phyloP scores from a whole-genome alignment of 2,797 vertebrate genomes.

The Neostethus bicornis region DNA sequence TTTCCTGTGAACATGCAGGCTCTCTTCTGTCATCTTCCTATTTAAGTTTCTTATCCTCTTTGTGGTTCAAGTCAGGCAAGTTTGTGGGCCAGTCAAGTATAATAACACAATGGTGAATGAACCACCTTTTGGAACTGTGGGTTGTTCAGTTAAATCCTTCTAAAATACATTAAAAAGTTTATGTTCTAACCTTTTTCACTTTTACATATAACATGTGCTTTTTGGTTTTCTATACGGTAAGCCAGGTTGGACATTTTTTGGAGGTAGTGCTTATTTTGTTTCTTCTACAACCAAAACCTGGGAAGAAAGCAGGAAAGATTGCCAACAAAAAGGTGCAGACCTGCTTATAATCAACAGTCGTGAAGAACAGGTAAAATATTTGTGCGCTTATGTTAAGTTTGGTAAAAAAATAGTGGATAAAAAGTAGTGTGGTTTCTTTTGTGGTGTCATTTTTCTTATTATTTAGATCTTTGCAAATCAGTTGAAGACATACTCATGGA shows the following conservation, averaged over 20 bases:
- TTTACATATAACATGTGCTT: neutral
- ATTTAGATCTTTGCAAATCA: conserved; percentile 24
- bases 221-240: neutral
- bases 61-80: too few relatives aligned
- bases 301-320: conserved; percentile 25
- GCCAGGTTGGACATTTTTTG: neutral
- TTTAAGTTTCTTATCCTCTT: too few relatives aligned
- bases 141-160: too few relatives aligned
- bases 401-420: neutral
- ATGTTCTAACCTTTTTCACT: too few relatives aligned
- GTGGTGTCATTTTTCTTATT: neutral
- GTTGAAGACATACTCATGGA: conserved; percentile 5
- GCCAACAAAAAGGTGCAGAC: conserved; percentile 31
- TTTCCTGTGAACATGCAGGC: too few relatives aligned
- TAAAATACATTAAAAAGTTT: too few relatives aligned
- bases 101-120: too few relatives aligned
- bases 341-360: conserved; percentile 39
- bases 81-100: too few relatives aligned
- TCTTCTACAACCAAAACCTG: conserved; percentile 2
- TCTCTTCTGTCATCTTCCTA: too few relatives aligned
- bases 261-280: conserved; percentile 6
- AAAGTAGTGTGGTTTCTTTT: neutral
- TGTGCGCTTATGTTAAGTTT: too few relatives aligned
- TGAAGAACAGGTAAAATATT: conserved; percentile 23
- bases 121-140: too few relatives aligned